phyloP scores from a whole-genome alignment of 92 coral and sea anemone genomes.

The Palythoa grandis region DNA sequence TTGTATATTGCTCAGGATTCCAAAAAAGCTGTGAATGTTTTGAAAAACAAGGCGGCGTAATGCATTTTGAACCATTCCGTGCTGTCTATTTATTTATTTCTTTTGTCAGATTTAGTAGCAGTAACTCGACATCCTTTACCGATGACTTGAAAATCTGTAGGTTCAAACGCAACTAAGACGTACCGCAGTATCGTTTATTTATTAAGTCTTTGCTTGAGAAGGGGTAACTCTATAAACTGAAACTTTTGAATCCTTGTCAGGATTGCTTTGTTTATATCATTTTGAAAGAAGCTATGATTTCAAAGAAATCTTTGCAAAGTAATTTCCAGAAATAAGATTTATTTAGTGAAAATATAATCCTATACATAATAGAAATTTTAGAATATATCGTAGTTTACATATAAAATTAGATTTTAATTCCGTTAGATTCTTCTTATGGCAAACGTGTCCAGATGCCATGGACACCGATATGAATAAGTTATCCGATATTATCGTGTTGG shows the following conservation, averaged over 20 bases:
- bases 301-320: slow-evolving; percentile 39
- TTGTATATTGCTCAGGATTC: background rate
- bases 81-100: background rate
- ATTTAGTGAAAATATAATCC: background rate
- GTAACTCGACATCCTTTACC: background rate
- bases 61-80: background rate
- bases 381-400: background rate
- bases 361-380: background rate
- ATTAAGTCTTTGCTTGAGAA: background rate
- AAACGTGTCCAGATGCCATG: background rate
- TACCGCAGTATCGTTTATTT: slow-evolving; percentile 4
- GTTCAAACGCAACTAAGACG: background rate
- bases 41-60: background rate
- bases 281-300: slow-evolving; percentile 21
- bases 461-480: background rate
- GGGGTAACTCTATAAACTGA: background rate
- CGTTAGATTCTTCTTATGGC: background rate
- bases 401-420: background rate
- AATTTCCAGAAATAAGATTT: slow-evolving; percentile 28
- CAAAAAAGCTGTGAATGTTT: background rate
- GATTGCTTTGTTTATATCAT: background rate
- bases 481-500: background rate
- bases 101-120: background rate
- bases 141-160: background rate
- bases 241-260: background rate